Evolutionary conservation across 2,113 vertebrate species (phyloP).

Genomic region (Cettia cetti): DNA sequence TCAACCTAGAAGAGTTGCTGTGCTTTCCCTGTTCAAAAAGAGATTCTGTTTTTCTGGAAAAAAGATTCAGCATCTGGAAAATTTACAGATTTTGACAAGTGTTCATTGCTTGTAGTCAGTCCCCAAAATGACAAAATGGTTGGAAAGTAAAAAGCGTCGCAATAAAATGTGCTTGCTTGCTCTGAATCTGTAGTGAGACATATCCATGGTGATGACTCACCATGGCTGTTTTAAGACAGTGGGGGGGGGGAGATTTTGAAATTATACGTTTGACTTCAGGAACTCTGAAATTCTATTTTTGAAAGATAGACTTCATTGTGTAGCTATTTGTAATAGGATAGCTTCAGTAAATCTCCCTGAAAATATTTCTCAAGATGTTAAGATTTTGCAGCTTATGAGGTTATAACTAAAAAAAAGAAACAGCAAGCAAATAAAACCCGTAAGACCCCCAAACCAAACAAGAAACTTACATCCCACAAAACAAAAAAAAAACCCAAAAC

Average conservation of each 20-base stretch:
- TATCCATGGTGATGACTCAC: background rate
- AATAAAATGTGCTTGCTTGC: background rate
- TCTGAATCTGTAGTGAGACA: background rate
- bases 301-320: background rate
- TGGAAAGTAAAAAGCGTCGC: background rate
- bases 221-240: background rate
- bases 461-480: rapidly evolving
- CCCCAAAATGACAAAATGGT: background rate
- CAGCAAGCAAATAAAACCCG: background rate
- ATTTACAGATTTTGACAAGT: background rate
- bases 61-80: background rate
- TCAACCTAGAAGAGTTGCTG: rapidly evolving
- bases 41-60: background rate
- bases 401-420: background rate
- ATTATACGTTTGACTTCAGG: background rate
- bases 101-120: background rate
- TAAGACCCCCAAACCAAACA: rapidly evolving
- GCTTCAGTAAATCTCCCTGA: background rate
- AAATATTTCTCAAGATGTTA: background rate
- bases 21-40: background rate
- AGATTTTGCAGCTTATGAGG: background rate
- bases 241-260: background rate
- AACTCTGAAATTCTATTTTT: background rate
- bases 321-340: background rate
- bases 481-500: background rate